Evolutionary conservation across 2,113 vertebrate species (phyloP), one percentile per base, ranked within the genome.

Genomic region (Morone chrysops): DNA sequence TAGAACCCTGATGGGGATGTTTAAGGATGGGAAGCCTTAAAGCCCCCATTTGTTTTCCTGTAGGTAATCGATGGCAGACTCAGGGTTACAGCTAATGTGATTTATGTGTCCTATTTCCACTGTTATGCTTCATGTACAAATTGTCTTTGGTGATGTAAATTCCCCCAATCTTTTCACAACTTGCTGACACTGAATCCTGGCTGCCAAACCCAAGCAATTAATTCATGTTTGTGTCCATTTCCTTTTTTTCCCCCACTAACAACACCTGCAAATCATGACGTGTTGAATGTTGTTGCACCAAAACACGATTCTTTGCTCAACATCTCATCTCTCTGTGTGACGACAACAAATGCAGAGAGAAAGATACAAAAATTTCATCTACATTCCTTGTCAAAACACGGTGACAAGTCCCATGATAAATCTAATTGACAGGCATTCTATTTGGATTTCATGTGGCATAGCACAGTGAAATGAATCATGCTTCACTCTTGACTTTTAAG

Each of bases 71-170:
- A 95, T 95, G 94, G 90, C 83, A 82, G 91, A 89, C 92, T 89
- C 91, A 88, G 90, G 92, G 92, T 90, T 92, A 89, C 83, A 89
- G 94, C 90, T 94, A 94, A 95, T 93, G 91, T 95, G 95, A 96
- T 96, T 95, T 95, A 96, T 95, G 94, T 85, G 81, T 91, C 87
- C 93, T 91, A 95, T 95, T 95, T 94, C 92, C 86, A 80, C 93
- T 91, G 94, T 94, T 94, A 93, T 94, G 94, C 93, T 93, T 93
- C 93, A 93, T 91, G 92, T 94, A 95, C 93, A 95, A 95, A 94
- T 91, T 92, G 92, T 94, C 93, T 95, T 85, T 89, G 92, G 77
- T 93, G 93, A 94, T 95, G 94, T 94, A 94, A 95, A 95, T 94
- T 91, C 89, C 59, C 31, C 82, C 80, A 75, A 77, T 92, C 87